phyloP scores from a whole-genome alignment of 2,113 vertebrate species.

The Oreotrochilus melanogaster region DNA sequence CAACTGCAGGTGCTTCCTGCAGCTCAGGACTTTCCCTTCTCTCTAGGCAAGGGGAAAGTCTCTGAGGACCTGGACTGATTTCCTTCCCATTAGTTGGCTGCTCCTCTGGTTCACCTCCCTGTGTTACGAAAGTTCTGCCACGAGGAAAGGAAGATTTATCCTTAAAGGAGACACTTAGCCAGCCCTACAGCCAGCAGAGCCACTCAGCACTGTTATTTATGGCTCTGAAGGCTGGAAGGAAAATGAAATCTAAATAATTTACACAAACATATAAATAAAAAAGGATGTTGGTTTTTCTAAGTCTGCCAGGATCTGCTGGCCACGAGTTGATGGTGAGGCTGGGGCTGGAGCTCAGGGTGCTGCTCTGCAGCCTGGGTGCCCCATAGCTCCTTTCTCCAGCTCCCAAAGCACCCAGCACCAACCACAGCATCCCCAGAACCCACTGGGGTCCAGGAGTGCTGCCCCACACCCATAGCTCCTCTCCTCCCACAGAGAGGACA shows the following conservation, averaged over 20 bases:
- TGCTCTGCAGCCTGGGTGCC: background rate
- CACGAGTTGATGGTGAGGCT: background rate
- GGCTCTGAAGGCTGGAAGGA: background rate
- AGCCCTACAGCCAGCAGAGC: background rate
- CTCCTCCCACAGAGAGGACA: background rate
- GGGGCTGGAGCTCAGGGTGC: background rate
- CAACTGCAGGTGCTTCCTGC: slow-evolving; percentile 33
- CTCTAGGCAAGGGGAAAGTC: background rate
- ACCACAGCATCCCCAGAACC: background rate
- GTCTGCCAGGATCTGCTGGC: background rate
- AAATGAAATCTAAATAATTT: slow-evolving; percentile 26
- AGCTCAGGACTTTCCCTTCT: background rate
- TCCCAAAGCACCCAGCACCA: background rate
- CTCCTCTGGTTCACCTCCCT: background rate
- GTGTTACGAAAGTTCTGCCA: background rate
- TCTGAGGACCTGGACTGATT: background rate
- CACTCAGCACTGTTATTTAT: background rate
- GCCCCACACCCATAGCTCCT: background rate
- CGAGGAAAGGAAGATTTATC: background rate
- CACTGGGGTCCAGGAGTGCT: background rate
- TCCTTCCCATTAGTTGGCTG: slow-evolving; percentile 19
- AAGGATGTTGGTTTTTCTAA: background rate
- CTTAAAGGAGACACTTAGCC: background rate
- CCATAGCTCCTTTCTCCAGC: background rate
- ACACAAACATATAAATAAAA: background rate